Percentiles rank a stretch among this genome's conserved stretches.
Conservation (phyloP, 2,797 vertebrate genomes). For the Falco peregrinus region DNA sequence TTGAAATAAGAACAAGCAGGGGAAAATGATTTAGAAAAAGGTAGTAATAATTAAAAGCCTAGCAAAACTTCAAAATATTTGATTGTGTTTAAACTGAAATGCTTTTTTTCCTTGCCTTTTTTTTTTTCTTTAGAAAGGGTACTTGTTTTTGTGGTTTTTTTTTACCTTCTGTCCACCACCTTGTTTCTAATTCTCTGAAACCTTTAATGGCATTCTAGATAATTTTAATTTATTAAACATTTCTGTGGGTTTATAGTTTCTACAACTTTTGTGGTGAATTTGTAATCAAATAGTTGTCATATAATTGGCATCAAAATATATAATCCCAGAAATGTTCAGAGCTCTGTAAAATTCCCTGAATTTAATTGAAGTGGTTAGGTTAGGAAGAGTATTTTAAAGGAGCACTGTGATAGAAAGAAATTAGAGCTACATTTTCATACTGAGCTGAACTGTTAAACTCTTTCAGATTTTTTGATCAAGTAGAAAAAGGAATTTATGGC, state of each 20-base stretch:
- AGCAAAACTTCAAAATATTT: neutral
- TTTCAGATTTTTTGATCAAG: neutral
- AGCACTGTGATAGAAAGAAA: neutral
- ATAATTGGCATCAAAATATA: neutral
- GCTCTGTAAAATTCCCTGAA: neutral
- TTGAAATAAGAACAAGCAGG: neutral
- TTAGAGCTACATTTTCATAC: neutral
- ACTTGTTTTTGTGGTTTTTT: neutral
- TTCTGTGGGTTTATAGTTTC: neutral
- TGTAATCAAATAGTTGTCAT: constrained; percentile 3
- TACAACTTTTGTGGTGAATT: neutral
- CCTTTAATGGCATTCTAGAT: neutral
- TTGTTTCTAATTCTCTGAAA: neutral
- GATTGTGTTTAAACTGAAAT: neutral
- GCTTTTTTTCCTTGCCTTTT: fast-evolving
- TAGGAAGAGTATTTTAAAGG: neutral
- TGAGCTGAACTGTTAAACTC: neutral
- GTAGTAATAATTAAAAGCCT: neutral
- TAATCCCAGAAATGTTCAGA: neutral
- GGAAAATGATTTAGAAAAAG: neutral
- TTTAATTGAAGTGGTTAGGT: neutral
- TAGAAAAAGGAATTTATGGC: neutral
- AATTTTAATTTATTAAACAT: neutral
- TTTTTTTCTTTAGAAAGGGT: neutral
- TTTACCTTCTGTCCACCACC: neutral